Evolutionary conservation across 2,113 vertebrate species (phyloP), one percentile per base, ranked within the genome.

Genomic region (Hyla sarda): DNA sequence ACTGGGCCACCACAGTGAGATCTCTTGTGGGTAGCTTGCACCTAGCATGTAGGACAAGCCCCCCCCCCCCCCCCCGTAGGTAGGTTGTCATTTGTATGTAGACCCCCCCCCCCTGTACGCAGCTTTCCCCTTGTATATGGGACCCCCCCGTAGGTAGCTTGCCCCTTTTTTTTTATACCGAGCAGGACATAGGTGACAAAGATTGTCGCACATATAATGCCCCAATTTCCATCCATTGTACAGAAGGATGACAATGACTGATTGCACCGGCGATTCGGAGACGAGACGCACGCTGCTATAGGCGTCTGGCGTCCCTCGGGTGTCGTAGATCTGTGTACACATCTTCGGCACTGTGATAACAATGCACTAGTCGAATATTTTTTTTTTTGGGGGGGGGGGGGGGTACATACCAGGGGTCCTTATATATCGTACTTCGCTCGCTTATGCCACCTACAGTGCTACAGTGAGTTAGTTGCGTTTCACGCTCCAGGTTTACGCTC

Each of bases 201-300:
- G 41, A 41, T 8, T 41, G 65, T 52, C 47, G 54, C 41, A 82
- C 21, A 5, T 69, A 25, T 52, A 32, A 30, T 41, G 16, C 45
- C 54, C 32, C 65, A 45, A 37, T 71, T 71, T 71, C 62, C 52
- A n/a, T 23, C 21, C 21, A 34, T 34, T 71, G 12, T 52, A 52
- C 21, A 52, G 25, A 47, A 48, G 30, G 52, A 54, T 71, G 81
- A 71, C 62, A 71, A 30, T 71, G 81, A 71, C 81, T 82, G 54
- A 82, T 69, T 82, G 16, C 62, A 52, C 69, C 41, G 50, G 62
- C 60, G n/a, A n/a, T n/a, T n/a, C n/a, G n/a, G n/a, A n/a, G n/a
- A 62, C 41, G 50, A 17, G 9, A 32, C 74, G 32, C 30, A 23
- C 2, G 28, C 28, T 21, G 32, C 52, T 78, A 9, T 23, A 32